phyloP scores from a whole-genome alignment of 2,888 invertebrate genomes.

The Clitarchus hookeri region DNA sequence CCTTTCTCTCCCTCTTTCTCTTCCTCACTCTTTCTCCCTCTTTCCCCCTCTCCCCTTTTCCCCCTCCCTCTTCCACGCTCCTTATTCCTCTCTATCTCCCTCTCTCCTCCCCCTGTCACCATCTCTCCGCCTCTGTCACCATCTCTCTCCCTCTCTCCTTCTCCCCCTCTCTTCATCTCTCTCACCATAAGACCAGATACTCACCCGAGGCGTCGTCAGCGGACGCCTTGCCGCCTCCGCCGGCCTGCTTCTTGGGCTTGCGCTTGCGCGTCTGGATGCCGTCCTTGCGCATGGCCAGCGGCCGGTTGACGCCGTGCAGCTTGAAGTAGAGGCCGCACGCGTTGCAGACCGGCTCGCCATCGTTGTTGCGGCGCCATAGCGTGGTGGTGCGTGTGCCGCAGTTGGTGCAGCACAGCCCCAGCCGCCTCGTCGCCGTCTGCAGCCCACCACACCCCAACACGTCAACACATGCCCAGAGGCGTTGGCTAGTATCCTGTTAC shows the following conservation, averaged over 20 bases:
- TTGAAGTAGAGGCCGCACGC: slow-evolving; percentile 97
- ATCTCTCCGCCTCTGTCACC: no score
- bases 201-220: slow-evolving; percentile 25
- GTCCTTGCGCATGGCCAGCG: slow-evolving; percentile 94
- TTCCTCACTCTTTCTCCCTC: no score
- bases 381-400: slow-evolving; percentile 98
- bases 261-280: slow-evolving; percentile 95
- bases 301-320: slow-evolving; percentile 90
- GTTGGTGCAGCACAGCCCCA: slow-evolving; percentile 93
- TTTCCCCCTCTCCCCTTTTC: no score
- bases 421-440: slow-evolving; percentile 82
- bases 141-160: no score
- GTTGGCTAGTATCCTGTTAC: no score
- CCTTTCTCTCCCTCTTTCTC: no score
- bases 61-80: no score
- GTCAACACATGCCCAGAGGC: no score
- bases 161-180: no score
- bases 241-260: slow-evolving; percentile 78
- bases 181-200: not conserved
- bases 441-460: not conserved
- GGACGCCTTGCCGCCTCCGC: slow-evolving; percentile 32
- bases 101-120: no score
- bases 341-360: slow-evolving; percentile 98
- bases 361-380: slow-evolving; percentile 96
- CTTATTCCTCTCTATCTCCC: no score